Conservation (phyloP, 2,888 invertebrate genomes). For the Drepana falcataria region DNA sequence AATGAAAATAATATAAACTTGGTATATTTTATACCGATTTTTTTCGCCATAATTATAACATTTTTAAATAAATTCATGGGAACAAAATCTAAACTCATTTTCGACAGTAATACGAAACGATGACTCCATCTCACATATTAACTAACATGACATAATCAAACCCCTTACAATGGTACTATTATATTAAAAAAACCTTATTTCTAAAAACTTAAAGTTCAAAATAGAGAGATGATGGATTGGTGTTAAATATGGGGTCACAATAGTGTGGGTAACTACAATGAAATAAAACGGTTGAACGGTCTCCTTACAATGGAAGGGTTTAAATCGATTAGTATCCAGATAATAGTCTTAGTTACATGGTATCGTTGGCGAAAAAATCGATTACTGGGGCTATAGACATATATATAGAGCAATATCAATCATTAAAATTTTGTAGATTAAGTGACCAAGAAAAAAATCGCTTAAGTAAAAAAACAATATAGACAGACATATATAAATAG, state of each 20-base stretch:
- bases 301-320: constrained; percentile 61
- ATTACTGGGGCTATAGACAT: background rate
- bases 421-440: too few species aligned
- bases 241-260: constrained; percentile 43
- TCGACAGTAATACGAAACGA: constrained; percentile 31
- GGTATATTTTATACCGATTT: too few species aligned
- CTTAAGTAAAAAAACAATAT: too few species aligned
- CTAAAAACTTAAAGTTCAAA: constrained; percentile 16
- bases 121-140: constrained; percentile 52
- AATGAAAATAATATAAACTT: too few species aligned
- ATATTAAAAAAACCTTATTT: constrained; percentile 18
- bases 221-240: constrained; percentile 15
- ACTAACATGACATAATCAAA: constrained; percentile 54
- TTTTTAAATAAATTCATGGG: constrained; percentile 33
- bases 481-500: too few species aligned
- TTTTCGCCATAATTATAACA: too few species aligned
- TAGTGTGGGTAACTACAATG: constrained; percentile 66
- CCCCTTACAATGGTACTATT: constrained; percentile 20
- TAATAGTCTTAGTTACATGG: constrained; percentile 44
- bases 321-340: constrained; percentile 71
- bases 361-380: background rate
- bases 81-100: constrained; percentile 30
- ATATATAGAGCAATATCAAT: too few species aligned
- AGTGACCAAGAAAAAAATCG: too few species aligned
- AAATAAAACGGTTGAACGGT: constrained; percentile 70